phyloP scores from a whole-genome alignment of 1,140 invertebrate genomes.

The Chironomus striatipennis region DNA sequence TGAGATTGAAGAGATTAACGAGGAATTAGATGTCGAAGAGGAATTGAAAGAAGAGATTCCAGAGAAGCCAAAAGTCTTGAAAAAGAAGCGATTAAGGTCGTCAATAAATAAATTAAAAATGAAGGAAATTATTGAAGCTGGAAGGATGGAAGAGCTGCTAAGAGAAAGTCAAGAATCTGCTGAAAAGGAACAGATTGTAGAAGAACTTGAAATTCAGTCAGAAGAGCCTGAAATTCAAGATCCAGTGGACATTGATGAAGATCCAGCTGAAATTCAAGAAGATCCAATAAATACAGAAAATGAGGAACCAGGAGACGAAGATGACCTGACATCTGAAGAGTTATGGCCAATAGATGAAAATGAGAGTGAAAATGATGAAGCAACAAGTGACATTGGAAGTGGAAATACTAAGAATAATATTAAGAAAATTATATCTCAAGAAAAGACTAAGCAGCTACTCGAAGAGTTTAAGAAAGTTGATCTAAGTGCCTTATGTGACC shows the following conservation, averaged over 20 bases:
- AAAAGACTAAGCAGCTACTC: slow-evolving; percentile 42
- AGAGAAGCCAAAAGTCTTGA: slow-evolving; percentile 31
- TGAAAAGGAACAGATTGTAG: neutral
- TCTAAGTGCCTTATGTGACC: slow-evolving; percentile 36
- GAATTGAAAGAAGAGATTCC: slow-evolving; percentile 31
- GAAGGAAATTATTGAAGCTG: slow-evolving; percentile 30
- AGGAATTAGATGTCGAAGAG: slow-evolving; percentile 27
- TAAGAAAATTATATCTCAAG: slow-evolving; percentile 44
- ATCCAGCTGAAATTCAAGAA: neutral
- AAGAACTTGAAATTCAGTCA: slow-evolving; percentile 24
- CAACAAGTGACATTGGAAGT: slow-evolving; percentile 31
- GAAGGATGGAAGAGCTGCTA: slow-evolving; percentile 26
- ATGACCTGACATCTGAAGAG: slow-evolving; percentile 24
- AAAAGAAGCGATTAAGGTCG: slow-evolving; percentile 34
- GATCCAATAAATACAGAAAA: slow-evolving; percentile 20
- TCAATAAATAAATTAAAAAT: slow-evolving; percentile 32
- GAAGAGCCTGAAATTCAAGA: too few relatives aligned
- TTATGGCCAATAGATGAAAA: slow-evolving; percentile 26
- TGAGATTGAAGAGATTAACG: slow-evolving; percentile 8
- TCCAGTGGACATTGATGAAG: neutral
- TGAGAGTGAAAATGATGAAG: slow-evolving; percentile 26
- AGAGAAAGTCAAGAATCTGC: slow-evolving; percentile 23
- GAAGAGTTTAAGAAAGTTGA: slow-evolving; percentile 39
- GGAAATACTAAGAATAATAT: slow-evolving; percentile 40
- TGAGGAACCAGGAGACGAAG: slow-evolving; percentile 28